These are phyloP conservation scores for Drosophila jambulina DNA, from an alignment of 1,140 invertebrate species.

Conservation along the genomic window DNA sequence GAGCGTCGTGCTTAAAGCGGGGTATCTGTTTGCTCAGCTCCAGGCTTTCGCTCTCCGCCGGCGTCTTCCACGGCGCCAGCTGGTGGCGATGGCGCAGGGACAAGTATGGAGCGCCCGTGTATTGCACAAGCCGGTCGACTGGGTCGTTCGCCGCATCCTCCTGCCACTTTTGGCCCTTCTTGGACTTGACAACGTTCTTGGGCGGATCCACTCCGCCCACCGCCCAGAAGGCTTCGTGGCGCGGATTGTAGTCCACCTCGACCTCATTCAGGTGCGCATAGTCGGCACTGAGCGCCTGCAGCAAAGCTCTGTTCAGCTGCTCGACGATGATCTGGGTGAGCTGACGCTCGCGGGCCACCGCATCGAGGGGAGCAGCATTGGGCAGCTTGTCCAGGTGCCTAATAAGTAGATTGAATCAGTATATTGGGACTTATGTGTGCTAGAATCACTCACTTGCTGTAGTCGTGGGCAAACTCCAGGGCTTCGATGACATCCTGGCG, in stretches of 20 bases:
- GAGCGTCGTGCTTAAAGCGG: constrained; percentile 87
- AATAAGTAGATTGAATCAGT: background rate
- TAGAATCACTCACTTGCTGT: constrained; percentile 45
- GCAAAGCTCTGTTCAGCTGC: constrained; percentile 89
- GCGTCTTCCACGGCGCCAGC: constrained; percentile 87
- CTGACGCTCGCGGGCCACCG: constrained; percentile 57
- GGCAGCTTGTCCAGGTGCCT: constrained; percentile 76
- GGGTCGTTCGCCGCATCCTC: constrained; percentile 86
- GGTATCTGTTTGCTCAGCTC: constrained; percentile 85
- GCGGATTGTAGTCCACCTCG: constrained; percentile 90
- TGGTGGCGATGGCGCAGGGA: constrained; percentile 89
- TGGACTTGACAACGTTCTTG: constrained; percentile 83
- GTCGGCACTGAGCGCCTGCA: constrained; percentile 86
- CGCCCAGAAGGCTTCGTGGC: constrained; percentile 93
- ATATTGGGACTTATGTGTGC: background rate
- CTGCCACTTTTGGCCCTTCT: constrained; percentile 77
- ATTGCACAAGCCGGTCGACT: constrained; percentile 89
- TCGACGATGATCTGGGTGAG: constrained; percentile 86
- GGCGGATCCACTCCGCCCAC: constrained; percentile 89
- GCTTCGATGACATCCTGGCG: constrained; percentile 65
- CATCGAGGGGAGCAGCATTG: constrained; percentile 28
- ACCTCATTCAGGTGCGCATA: constrained; percentile 88
- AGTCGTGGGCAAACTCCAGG: constrained; percentile 67
- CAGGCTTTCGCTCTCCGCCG: constrained; percentile 86
- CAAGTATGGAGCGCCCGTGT: constrained; percentile 88